Base-by-base conservation (phyloP, 1,140 invertebrate genomes). In the Macrobrachium rosenbergii region DNA sequence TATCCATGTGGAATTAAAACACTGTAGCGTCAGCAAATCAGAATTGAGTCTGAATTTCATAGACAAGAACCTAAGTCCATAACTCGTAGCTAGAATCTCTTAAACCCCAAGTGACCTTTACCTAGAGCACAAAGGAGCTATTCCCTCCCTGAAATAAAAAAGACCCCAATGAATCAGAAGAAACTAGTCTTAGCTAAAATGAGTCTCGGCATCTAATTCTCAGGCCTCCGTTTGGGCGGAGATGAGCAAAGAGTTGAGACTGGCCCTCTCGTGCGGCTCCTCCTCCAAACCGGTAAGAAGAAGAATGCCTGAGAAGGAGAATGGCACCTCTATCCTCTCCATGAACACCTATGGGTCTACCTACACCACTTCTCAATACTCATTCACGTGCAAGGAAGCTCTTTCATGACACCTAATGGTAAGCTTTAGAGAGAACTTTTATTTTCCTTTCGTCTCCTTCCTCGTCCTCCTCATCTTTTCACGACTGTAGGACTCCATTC, bases 251-350 rank as follows among this genome's bases (percentile, higher is more conserved):
- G 96, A 97, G 90, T 88, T 96, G 16, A 94, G 94, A 90, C 96
- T 97, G 88, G 94, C 95, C 5, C 88, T 95, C 0, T 94, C 94
- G 90, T 96, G 95, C 89, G 95, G 94, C 28, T 95, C 95, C 2
- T 95, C 95, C 60, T 95, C 94, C 5, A 97, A 96, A 90, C 92
- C 90, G 7, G 91, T 92, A 2, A 82, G 90, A 45, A 90, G 78
- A 73, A 83, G 84, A 63, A 75, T 58, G 59, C 83, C 75, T 6
- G 83, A 85, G 62, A 75, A 79, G 7, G 83, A 85, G 83, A 87
- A 87, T 69, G 85, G 85, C 28, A 78, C 85, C 23, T 87, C 85
- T 21, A 81, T 62, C 69, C 85, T 87, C 37, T 87, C 85, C 85
- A 80, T 87, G 69, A 80, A 87, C 78, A 87, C 85, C 78, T 87